Base-by-base conservation (phyloP, 2,113 vertebrate genomes). In the Xenopus borealis region DNA sequence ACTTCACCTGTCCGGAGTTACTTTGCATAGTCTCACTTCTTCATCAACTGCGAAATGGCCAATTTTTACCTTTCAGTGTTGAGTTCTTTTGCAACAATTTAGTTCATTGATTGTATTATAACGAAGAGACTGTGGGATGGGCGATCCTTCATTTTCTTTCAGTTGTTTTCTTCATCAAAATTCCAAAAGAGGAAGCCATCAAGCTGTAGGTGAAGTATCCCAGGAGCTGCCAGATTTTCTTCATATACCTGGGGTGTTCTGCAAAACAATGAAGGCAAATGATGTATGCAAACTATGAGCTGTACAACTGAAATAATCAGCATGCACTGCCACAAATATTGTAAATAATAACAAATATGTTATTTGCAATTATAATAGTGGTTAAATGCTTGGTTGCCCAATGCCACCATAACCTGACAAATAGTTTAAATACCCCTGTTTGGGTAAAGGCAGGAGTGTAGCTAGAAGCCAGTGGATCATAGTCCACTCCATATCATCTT, bases 1-100 rank as follows among this genome's bases (percentile, higher is more conserved):
- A 59, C 72, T 75, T 75, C 72, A 69, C 12, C 45, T 57, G 57
- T 55, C 61, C 67, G 27, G 58, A 69, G 59, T 76, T 27, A 63
- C 72, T 76, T 50, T 76, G 58, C 58, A 69, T 63, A 77, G 62
- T 68, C 44, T 50, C 18, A 23, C 14, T 12, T 46, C 59, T 63
- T 77, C 74, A 70, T 52, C 46, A 46, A 46, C 61, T 67, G 11
- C 4, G 55, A 70, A 61, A 40, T 13, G 44, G 46, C 8, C 55
- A 62, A 16, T 47, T 40, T 27, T 40, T 40, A 40, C 33, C 33
- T 68, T 62, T 20, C 8, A 14, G 46, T 64, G 23, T 64, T 27
- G 4, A 17, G n/a, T 33, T 33, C 30, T 33, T 33, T 33, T 33
- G 30, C 7, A 40, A 40, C 8, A 9, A 9, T 40, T 40, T 40